Evolutionary conservation across 2,888 invertebrate genomes (phyloP), one percentile per base, ranked within the genome.

Genomic region (Microchrysa polita): DNA sequence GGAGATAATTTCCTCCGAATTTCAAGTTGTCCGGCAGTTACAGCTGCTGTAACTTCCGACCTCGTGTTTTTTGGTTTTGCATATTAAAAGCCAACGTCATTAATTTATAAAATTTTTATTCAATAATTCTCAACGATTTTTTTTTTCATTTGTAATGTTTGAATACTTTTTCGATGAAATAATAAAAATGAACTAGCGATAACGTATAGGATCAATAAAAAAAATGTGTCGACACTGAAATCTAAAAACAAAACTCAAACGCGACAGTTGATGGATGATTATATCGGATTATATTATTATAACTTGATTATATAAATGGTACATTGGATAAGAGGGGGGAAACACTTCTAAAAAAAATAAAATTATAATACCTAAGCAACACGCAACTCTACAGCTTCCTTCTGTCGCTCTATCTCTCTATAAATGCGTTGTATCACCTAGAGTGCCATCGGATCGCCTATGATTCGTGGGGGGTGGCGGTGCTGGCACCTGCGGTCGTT

Each of bases 401-500:
- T n/a, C n/a, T n/a, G n/a, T n/a, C n/a, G n/a, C n/a, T n/a, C n/a
- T n/a, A n/a, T n/a, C n/a, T 14, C 23, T 65, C 40, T 77, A 77
- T 63, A 77, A 76, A 74, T 78, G 75, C 53, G 76, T 77, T 14
- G 77, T 76, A 61, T 76, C 76, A n/a, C 73, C 74, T 22, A 75
- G 20, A 53, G 73, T 74, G 72, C 75, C 74, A 67, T 76, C 77
- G 14, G 76, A 77, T 60, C 74, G 74, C 22, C 74, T 71, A 53
- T 76, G 76, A 73, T 76, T 76, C 69, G 77, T 76, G 18, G 77
- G 76, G 23, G 78, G 76, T 9, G 77, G 76, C 10, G 78, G 78
- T 34, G 78, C 77, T 18, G 77, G 77, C 9, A 78, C 74, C 74
- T 77, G 77, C 9, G 78, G 78, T 53, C 78, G 60, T 74, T 78